A percentile compares a stretch with the other conserved stretches of the same genome.
These are phyloP conservation scores for Passer domesticus DNA, from an alignment of 2,113 vertebrate species.

Conservation along the genomic window DNA sequence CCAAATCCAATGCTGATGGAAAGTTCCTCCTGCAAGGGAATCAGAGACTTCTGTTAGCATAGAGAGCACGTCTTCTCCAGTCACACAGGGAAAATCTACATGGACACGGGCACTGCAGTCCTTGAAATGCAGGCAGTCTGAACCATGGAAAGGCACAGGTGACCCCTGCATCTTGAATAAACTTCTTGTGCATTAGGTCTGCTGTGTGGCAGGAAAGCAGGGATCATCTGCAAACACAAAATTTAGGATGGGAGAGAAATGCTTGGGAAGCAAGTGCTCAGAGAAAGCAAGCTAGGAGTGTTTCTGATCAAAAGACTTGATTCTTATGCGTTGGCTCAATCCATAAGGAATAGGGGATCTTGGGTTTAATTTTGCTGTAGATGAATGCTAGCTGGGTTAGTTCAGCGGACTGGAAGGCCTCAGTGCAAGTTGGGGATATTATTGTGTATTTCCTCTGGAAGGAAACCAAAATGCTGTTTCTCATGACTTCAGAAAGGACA, in stretches of 20 bases:
- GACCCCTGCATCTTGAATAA: not conserved
- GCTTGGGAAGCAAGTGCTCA: not conserved
- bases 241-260: not conserved
- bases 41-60: not conserved
- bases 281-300: not conserved
- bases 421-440: not conserved
- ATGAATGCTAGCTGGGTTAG: not conserved
- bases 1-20: not conserved
- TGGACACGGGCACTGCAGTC: not conserved
- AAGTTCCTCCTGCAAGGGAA: not conserved
- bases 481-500: conserved; percentile 43
- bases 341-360: not conserved
- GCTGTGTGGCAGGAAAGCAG: not conserved
- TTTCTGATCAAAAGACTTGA: not conserved
- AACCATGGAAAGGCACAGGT: not conserved
- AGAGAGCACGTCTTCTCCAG: not conserved
- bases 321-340: not conserved
- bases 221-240: not conserved
- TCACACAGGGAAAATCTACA: not conserved
- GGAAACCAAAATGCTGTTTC: conserved; percentile 57
- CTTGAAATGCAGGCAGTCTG: not conserved
- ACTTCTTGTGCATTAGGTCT: not conserved
- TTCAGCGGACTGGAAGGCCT: conserved; percentile 14
- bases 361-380: not conserved
- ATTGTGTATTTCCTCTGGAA: conserved; percentile 64